Evolutionary conservation across 2,797 vertebrate species (phyloP), one percentile per base, ranked within the genome.

Genomic region (Thamnophis elegans): DNA sequence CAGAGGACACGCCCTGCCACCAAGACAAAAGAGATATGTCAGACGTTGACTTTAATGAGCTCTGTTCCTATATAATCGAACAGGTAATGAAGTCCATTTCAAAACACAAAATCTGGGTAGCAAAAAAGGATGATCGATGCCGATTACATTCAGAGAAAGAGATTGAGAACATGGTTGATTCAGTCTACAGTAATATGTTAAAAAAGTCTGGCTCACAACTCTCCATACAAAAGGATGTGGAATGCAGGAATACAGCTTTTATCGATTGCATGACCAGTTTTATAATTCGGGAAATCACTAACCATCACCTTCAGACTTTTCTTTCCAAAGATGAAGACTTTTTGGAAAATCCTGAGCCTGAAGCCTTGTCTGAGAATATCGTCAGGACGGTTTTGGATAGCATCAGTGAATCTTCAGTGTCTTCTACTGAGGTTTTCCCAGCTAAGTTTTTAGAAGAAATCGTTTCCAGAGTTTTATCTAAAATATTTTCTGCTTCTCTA

Each of bases 1-100:
- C 18, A 2, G 47, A 85, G 32, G 87, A 36, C 0, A 0, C 26
- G 26, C 5, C 32, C 3, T 32, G 13, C 51, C 42, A 56, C 32
- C 68, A 22, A n/a, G 90, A 51, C 5, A 65, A 62, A 32, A 36
- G 51, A 14, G 86, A 65, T 11, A 32, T n/a, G 22, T 18, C 47
- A 10, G 73, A 9, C 5, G 12, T 42, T 11, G 89, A 85, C n/a
- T 85, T 55, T 32, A 26, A 91, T 4, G 90, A 93, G 8, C 90
- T 93, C 51, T 91, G 56, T 14, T 54, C 92, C 7, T 91, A 93
- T 51, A 85, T 93, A 73, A 62, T 91, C 26, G 88, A 93, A 87
- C 95, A 96, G 89, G 96, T 96, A 9, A 95, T 96, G 95, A 94
- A 91, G 22, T 95, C 96, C 93, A 96, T 97, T 94, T 95, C 96